Evolutionary conservation across 2,797 vertebrate species (phyloP).

Genomic region (Sphaeramia orbicularis): DNA sequence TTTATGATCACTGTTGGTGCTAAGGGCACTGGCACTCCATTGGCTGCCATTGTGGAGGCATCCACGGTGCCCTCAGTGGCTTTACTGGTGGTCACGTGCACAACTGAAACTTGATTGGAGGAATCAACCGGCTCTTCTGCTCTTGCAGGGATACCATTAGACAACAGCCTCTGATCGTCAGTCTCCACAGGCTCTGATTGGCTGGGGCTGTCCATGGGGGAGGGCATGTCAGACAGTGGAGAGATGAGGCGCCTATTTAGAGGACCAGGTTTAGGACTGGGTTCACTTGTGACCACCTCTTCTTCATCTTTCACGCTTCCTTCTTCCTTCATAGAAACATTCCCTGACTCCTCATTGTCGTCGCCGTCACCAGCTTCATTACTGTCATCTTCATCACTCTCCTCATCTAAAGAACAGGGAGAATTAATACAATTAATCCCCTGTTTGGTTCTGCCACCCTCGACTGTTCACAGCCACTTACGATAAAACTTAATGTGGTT

Average conservation of each 20-base stretch:
- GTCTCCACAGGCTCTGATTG: slow-evolving; percentile 62
- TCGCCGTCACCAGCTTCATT: slow-evolving; percentile 45
- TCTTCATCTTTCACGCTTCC: slow-evolving; percentile 50
- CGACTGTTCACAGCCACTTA: not conserved
- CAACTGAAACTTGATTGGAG: slow-evolving; percentile 23
- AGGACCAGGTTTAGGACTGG: slow-evolving; percentile 44
- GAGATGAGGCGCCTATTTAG: slow-evolving; percentile 41
- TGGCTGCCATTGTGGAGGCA: slow-evolving; percentile 5
- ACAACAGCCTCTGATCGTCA: not conserved
- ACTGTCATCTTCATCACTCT: slow-evolving; percentile 43
- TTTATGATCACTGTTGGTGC: slow-evolving; percentile 9
- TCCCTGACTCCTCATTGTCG: slow-evolving; percentile 37
- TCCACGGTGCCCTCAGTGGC: not conserved
- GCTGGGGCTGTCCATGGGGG: slow-evolving; percentile 65
- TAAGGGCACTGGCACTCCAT: slow-evolving; percentile 25
- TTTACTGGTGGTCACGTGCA: slow-evolving; percentile 28
- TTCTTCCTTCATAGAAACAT: slow-evolving; percentile 37
- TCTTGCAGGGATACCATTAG: not conserved
- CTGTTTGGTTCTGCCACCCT: not conserved
- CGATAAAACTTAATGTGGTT: not conserved
- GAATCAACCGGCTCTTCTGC: slow-evolving; percentile 30
- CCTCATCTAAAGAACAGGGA: slow-evolving; percentile 56
- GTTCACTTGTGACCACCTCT: slow-evolving; percentile 52
- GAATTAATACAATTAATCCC: not conserved
- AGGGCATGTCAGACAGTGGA: slow-evolving; percentile 43